Conservation (phyloP, 2,888 invertebrate genomes). For the Gnatocerus cornutus region DNA sequence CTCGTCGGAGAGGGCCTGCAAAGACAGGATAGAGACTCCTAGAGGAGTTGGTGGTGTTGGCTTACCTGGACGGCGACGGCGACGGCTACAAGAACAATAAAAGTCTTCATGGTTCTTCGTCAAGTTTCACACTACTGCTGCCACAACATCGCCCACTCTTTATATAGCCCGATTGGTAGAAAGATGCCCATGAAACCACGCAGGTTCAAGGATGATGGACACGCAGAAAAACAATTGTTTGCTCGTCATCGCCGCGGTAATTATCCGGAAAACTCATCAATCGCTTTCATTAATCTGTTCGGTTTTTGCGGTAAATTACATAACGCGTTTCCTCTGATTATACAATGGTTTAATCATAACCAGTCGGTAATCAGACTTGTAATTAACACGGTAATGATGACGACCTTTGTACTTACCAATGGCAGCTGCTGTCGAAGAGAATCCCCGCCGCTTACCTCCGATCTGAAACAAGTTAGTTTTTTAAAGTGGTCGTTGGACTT, state of each 20-base stretch:
- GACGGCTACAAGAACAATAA: constrained; percentile 23
- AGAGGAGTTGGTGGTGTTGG: background rate
- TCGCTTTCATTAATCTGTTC: background rate
- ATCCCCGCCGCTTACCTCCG: constrained; percentile 8
- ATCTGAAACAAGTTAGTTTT: constrained; percentile 28
- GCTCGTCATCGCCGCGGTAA: background rate
- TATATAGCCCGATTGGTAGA: constrained; percentile 15
- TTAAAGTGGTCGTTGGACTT: constrained; percentile 20
- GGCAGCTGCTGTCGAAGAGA: background rate
- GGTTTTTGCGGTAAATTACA: constrained; percentile 7
- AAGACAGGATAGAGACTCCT: background rate
- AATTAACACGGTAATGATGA: constrained; percentile 14
- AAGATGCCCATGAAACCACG: constrained; percentile 34
- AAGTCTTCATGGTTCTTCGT: constrained; percentile 29
- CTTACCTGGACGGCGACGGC: constrained; percentile 37
- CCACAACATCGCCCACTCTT: constrained; percentile 28
- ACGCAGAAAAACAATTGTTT: background rate
- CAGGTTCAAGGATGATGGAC: constrained; percentile 35
- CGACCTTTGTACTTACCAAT: background rate
- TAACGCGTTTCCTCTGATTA: constrained; percentile 29
- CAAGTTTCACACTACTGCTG: constrained; percentile 7
- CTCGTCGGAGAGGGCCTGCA: constrained; percentile 40
- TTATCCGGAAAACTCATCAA: background rate
- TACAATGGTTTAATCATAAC: constrained; percentile 14
- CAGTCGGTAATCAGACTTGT: background rate